Evolutionary conservation across 1,140 invertebrate genomes (phyloP), one percentile per base, ranked within the genome.

Genomic region (Rhagoletis zephyria): DNA sequence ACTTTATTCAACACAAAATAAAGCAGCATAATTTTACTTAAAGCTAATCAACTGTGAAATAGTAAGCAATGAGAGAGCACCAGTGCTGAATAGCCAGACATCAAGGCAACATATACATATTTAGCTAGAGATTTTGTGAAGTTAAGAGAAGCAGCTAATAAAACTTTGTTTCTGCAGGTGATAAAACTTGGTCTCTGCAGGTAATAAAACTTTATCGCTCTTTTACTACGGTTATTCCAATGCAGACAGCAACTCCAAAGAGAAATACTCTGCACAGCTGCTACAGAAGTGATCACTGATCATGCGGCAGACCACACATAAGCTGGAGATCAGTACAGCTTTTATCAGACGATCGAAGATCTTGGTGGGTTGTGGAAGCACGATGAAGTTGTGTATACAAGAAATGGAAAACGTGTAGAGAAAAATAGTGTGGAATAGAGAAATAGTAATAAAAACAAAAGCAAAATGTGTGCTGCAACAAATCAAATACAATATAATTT

Each of bases 391-490:
- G 67, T 70, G 67, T 70, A 40, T 70, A 70, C 51, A 51, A 77
- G 56, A n/a, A 77, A 14, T 63, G 61, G 48, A 81, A 81, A 81
- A 10, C 48, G 5, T 12, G 19, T 48, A 77, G 48, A 1, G 14
- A 30, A 30, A 30, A n/a, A 48, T 10, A 48, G 14, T 77, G 30
- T 48, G 16, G 45, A 77, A 77, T 14, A 4, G 16, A 9, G 7
- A 42, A 81, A 81, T 81, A 81, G 30, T 56, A 81, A 81, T n/a
- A 51, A 81, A 81, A 81, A 81, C 48, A 51, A 81, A 81, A 14
- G 6, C 3, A n/a, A 56, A 59, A 74, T 74, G 67, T 74, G 67
- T 45, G 67, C 67, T 3, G 74, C 16, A n/a, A 19, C 45, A 81
- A 81, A 81, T 81, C 51, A 81, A 45, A 74, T 42, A 19, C 45